Evolutionary conservation across 2,113 vertebrate genomes (phyloP), one percentile per base, ranked within the genome.

Genomic region (Pluvianellus socialis): DNA sequence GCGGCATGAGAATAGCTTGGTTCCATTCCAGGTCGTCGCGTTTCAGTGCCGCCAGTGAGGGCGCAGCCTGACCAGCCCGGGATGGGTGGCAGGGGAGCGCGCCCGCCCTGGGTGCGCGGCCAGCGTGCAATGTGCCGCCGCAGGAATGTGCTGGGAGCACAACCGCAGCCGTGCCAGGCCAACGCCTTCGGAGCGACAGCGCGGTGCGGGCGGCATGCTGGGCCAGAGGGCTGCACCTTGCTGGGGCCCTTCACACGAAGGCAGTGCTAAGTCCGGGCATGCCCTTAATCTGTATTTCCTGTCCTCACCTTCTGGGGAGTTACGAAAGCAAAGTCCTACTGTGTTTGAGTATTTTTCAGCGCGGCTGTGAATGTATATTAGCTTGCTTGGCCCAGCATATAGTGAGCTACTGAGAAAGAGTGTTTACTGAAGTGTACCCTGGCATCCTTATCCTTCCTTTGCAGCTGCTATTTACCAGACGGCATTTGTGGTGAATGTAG

Each of bases 391-490:
- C 95, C 67, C 83, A 2, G 55, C 80, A 86, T 81, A 73, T 91
- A 96, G 86, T 49, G 76, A 88, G 83, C 67, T 71, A 70, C 95
- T 94, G 73, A 94, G 93, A 66, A 62, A 14, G 61, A 82, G 79
- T 82, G 86, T 94, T 97, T 94, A 80, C 87, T 95, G 92, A 90
- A 90, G 88, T 86, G 97, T 97, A 89, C 97, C 96, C 98, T 98
- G 98, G 98, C 98, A 98, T 97, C 97, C 97, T 98, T 97, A 98
- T 97, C 98, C 95, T 95, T 98, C 97, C 97, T 98, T 81, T 96
- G 98, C 98, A 99, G 99, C 98, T 98, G 98, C 96, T 73, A 97
- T 98, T 98, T 98, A 97, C 97, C 96, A 98, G 97, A 95, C 96
- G 94, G 94, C 91, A 74, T 97, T 97, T 97, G 73, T 97, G 96